Evolutionary conservation across 64 coral and sea anemone species (phyloP), one percentile per base, ranked within the genome.

Genomic region (Actinia equina): DNA sequence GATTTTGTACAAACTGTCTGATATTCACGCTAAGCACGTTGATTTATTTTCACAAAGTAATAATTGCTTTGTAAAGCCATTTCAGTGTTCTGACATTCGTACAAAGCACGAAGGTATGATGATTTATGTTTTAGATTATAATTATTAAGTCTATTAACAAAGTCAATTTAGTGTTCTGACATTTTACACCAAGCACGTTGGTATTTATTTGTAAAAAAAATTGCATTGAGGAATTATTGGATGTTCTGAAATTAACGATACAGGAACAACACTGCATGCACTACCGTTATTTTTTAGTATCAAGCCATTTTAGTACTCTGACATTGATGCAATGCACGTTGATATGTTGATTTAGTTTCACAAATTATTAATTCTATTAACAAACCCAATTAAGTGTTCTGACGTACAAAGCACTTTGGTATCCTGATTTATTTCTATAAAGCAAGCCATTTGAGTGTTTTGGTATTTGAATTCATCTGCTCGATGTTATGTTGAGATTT

Each of bases 51-150:
- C n/a, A 65, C 62, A n/a, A 65, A 65, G 62, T 65, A 23, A n/a
- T n/a, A 65, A 22, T 65, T 65, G 62, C 23, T 65, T 65, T 65
- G 62, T 65, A 65, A 65, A 65, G 62, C n/a, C 62, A 65, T 65
- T 65, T 65, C 19, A 65, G 62, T 65, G 62, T 14, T 23, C 19
- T 65, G 62, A 25, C 9, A 19, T 19, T 60, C 59, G 17, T 60
- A 23, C 62, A n/a, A 65, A 65, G 61, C 61, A 64, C 61, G 61
- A 22, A 22, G 62, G 62, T 65, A 65, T 65, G 19, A 25, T 65
- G n/a, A 65, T 65, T 65, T 65, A 57, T 57, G 3, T 57, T 57
- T 57, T 13, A 57, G 55, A 57, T 57, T 57, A 57, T 57, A 57
- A 57, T 57, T 57, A 57, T 57, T 57, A 57, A 14, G 7, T 57